Evolutionary conservation across 2,888 invertebrate genomes (phyloP).

Genomic region (Megastigmus dorsalis): DNA sequence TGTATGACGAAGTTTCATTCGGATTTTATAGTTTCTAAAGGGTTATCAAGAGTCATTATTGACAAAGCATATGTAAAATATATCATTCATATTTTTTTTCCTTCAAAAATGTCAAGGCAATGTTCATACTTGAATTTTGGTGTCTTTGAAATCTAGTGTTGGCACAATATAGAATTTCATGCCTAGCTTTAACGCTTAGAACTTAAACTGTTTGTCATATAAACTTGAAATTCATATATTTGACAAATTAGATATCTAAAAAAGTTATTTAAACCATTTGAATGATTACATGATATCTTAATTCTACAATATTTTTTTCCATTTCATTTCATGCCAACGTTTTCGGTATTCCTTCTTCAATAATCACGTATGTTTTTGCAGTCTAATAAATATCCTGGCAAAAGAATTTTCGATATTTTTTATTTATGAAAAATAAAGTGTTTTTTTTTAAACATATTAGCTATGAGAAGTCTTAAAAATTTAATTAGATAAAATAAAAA

Average conservation of each 20-base stretch:
- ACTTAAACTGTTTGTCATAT: slow-evolving; percentile 47
- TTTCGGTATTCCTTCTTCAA: slow-evolving; percentile 43
- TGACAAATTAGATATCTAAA: slow-evolving; percentile 49
- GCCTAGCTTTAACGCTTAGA: slow-evolving; percentile 47
- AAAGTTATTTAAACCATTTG: slow-evolving; percentile 48
- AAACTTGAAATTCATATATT: slow-evolving; percentile 47
- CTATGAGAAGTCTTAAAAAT: slow-evolving; percentile 34
- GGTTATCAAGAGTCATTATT: slow-evolving; percentile 22
- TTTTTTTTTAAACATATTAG: slow-evolving; percentile 31
- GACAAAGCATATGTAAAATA: slow-evolving; percentile 48
- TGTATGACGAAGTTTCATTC: slow-evolving; percentile 10
- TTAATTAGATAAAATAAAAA: slow-evolving; percentile 42
- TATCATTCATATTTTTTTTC: slow-evolving; percentile 24
- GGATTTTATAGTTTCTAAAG: slow-evolving; percentile 12
- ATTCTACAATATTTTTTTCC: slow-evolving; percentile 34
- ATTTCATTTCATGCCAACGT: slow-evolving; percentile 49
- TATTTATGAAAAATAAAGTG: slow-evolving; percentile 34
- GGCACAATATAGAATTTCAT: slow-evolving; percentile 49
- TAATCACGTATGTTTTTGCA: slow-evolving; percentile 53
- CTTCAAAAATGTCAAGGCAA: slow-evolving; percentile 42
- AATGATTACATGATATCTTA: slow-evolving; percentile 53
- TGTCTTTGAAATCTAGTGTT: slow-evolving; percentile 49
- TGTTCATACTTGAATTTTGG: slow-evolving; percentile 44
- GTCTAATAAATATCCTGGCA: slow-evolving; percentile 53
- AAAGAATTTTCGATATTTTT: slow-evolving; percentile 47